Percentiles rank a stretch among this genome's conserved stretches.
These are phyloP conservation scores for Bucco capensis DNA, from an alignment of 2,113 vertebrate species.

Conservation along the genomic window DNA sequence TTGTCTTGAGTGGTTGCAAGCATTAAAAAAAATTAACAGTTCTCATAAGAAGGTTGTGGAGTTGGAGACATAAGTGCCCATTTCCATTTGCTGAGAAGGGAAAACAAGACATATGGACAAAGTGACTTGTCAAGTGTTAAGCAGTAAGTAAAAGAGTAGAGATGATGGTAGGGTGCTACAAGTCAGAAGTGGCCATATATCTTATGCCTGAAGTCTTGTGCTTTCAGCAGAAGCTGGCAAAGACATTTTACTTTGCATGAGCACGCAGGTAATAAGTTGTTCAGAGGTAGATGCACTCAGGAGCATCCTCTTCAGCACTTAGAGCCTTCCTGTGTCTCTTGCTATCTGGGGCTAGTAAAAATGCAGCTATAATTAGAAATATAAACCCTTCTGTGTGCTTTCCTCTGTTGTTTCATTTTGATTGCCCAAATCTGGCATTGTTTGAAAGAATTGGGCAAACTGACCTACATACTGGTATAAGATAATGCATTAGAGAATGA, in stretches of 20 bases:
- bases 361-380: background rate
- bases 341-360: background rate
- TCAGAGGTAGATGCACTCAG: background rate
- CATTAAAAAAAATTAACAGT: background rate
- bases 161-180: background rate
- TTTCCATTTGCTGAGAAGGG: background rate
- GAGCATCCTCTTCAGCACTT: background rate
- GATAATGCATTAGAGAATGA: background rate
- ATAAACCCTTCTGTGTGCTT: background rate
- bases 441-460: conserved; percentile 5
- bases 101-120: background rate
- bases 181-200: background rate
- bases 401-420: background rate
- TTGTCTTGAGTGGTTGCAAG: background rate
- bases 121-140: background rate
- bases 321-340: background rate
- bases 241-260: background rate
- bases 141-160: background rate
- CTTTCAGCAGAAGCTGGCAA: background rate
- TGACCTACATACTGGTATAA: background rate
- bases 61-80: background rate
- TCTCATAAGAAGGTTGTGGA: background rate
- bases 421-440: background rate
- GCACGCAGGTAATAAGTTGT: background rate
- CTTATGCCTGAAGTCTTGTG: background rate